A percentile compares a stretch with the other conserved stretches of the same genome.
phyloP scores from a whole-genome alignment of 2,797 vertebrate genomes.

The Ptychobarbus kaznakovi region DNA sequence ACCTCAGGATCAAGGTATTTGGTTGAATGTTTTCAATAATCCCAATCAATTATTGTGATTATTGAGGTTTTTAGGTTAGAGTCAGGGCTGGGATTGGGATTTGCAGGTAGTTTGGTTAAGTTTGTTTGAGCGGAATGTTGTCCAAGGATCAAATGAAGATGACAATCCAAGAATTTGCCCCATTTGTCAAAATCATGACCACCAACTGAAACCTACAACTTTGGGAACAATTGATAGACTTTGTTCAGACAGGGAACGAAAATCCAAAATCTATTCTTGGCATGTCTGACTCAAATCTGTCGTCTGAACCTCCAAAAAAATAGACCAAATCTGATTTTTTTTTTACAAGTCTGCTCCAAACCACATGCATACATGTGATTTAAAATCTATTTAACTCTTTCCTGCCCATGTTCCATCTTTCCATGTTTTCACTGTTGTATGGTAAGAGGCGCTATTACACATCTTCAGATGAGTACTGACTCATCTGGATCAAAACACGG shows the following conservation, averaged over 20 bases:
- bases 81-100: neutral
- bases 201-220: neutral
- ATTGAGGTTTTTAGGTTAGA: neutral
- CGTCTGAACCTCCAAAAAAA: neutral
- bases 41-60: neutral
- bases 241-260: neutral
- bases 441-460: neutral
- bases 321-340: neutral
- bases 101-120: neutral
- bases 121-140: neutral
- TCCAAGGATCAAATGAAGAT: neutral
- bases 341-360: neutral
- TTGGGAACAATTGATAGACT: neutral
- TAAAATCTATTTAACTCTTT: neutral
- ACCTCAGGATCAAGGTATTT: slow-evolving; percentile 84
- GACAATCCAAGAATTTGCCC: neutral
- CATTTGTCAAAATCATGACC: neutral
- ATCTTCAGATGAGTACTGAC: neutral
- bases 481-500: neutral
- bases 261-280: slow-evolving; percentile 6
- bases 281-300: neutral
- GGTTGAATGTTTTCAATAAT: neutral
- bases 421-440: neutral
- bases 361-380: neutral
- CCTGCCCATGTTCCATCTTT: neutral